Evolutionary conservation across 2,888 invertebrate species (phyloP).

Genomic region (Platycheirus albimanus): DNA sequence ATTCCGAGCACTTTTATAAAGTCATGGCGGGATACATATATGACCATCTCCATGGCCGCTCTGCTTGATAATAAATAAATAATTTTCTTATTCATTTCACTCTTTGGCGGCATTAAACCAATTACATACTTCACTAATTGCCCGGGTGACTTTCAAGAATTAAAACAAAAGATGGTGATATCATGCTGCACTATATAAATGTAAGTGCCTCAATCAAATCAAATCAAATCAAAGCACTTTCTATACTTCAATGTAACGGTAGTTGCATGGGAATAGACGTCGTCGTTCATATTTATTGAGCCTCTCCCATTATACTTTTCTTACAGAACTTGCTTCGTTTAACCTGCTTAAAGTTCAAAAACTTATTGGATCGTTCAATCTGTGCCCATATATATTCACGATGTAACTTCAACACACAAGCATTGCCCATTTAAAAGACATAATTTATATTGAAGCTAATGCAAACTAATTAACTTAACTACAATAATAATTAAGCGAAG

Average conservation of each 20-base stretch:
- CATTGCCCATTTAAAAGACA: constrained; percentile 44
- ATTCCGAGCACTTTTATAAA: too few relatives aligned
- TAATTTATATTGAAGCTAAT: constrained; percentile 71
- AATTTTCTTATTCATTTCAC: constrained; percentile 59
- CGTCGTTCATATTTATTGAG: constrained; percentile 18
- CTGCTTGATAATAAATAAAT: constrained; percentile 52
- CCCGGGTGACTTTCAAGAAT: constrained; percentile 52
- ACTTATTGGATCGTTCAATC: constrained; percentile 13
- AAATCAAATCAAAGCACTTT: constrained; percentile 55
- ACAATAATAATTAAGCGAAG: constrained; percentile 71
- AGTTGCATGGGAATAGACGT: constrained; percentile 26
- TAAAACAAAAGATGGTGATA: constrained; percentile 65
- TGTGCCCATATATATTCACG: constrained; percentile 29
- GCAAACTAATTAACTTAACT: constrained; percentile 73
- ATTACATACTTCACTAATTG: constrained; percentile 65
- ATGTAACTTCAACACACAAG: constrained; percentile 17
- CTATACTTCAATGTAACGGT: constrained; percentile 45
- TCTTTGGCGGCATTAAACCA: constrained; percentile 42
- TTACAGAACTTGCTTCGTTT: constrained; percentile 10
- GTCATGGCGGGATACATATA: too few relatives aligned
- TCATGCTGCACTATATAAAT: constrained; percentile 43
- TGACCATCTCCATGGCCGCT: not conserved
- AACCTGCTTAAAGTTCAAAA: constrained; percentile 28
- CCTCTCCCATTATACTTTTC: constrained; percentile 51
- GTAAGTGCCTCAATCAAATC: too few relatives aligned